Evolutionary conservation across 2,113 vertebrate species (phyloP).

Genomic region (Stomatorhinus ivindoensis): DNA sequence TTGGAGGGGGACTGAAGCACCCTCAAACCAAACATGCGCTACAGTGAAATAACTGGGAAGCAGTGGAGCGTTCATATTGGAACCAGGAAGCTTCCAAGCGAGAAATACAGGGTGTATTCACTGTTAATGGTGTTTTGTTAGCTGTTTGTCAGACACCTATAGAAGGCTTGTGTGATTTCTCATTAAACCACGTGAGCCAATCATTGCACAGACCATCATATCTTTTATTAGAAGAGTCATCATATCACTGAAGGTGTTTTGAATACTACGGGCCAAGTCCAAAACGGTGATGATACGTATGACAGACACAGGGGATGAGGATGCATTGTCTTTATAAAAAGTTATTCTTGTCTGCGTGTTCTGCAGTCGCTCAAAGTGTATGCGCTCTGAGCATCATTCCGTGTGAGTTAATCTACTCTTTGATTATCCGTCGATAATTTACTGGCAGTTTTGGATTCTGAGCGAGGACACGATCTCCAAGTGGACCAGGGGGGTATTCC

Average conservation of each 20-base stretch:
- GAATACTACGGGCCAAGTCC: not conserved
- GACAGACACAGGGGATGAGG: not conserved
- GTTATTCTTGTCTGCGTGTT: not conserved
- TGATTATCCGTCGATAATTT: not conserved
- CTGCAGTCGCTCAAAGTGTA: not conserved
- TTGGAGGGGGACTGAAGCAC: not conserved
- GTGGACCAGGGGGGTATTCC: too few species aligned
- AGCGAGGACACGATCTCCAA: not conserved
- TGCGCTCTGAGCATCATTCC: not conserved
- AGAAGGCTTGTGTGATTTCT: not conserved
- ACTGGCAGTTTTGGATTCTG: not conserved
- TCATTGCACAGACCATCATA: not conserved
- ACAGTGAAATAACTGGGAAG: not conserved
- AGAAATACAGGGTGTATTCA: not conserved
- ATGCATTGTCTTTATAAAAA: not conserved
- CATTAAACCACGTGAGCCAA: not conserved
- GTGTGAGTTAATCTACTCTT: not conserved
- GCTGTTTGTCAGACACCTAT: not conserved
- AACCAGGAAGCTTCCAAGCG: not conserved
- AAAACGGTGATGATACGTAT: not conserved
- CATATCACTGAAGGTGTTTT: not conserved
- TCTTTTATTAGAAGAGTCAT: not conserved
- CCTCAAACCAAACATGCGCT: not conserved
- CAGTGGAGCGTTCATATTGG: not conserved
- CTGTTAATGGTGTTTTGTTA: not conserved